These are phyloP conservation scores for Ametastegia equiseti DNA, from an alignment of 2,888 invertebrate genomes.

Conservation along the genomic window DNA sequence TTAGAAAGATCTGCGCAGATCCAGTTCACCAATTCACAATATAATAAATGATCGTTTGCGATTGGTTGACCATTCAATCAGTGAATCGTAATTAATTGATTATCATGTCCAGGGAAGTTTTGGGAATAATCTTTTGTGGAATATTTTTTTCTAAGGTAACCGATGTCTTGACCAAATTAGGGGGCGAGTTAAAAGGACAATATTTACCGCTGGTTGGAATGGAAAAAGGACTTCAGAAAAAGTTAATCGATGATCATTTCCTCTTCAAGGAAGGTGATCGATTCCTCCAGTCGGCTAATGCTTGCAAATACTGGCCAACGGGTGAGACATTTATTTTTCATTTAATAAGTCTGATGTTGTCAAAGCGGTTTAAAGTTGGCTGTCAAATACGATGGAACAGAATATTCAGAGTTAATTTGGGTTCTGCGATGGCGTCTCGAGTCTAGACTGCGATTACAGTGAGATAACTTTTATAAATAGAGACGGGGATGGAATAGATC, in stretches of 20 bases:
- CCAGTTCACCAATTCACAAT: neutral
- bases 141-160: conserved; percentile 62
- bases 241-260: conserved; percentile 81
- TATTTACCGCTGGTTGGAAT: conserved; percentile 80
- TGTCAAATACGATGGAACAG: neutral
- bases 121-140: neutral
- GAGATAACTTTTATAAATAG: conserved; percentile 30
- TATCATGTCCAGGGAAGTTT: neutral
- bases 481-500: conserved; percentile 22
- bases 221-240: conserved; percentile 79
- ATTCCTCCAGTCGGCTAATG: conserved; percentile 78
- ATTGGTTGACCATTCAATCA: conserved; percentile 3
- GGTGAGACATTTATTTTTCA: conserved; percentile 78
- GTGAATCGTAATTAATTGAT: neutral
- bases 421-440: neutral
- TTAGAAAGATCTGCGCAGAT: neutral
- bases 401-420: conserved; percentile 34
- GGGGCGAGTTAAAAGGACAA: conserved; percentile 80
- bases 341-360: conserved; percentile 38
- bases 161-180: conserved; percentile 73
- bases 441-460: neutral
- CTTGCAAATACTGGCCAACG: conserved; percentile 84
- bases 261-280: conserved; percentile 82
- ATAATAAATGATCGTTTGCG: neutral
- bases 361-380: neutral